Evolutionary conservation across 1,140 invertebrate genomes (phyloP).

Genomic region (Musca vetustissima): DNA sequence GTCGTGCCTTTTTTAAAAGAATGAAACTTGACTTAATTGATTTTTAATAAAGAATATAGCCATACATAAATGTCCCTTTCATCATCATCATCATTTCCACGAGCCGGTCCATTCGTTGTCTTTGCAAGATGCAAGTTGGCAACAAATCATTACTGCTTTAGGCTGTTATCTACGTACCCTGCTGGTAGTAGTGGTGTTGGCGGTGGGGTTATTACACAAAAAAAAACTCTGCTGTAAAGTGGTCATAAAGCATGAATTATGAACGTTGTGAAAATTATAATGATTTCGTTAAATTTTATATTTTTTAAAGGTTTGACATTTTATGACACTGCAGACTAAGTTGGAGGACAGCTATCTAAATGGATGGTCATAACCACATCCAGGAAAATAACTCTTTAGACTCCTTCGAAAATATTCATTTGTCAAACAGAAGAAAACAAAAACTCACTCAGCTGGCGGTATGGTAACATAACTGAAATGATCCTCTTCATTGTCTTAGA

Average conservation of each 20-base stretch:
- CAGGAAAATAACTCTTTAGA: too few relatives aligned
- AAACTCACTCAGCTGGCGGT: too few relatives aligned
- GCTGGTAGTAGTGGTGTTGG: neutral
- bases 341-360: neutral
- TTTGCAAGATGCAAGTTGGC: too few relatives aligned
- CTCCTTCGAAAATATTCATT: too few relatives aligned
- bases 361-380: too few relatives aligned
- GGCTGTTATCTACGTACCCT: neutral
- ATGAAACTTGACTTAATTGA: constrained; percentile 13
- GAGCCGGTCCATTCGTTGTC: too few relatives aligned
- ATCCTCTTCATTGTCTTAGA: too few relatives aligned
- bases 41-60: constrained; percentile 17
- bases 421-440: too few relatives aligned
- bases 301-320: constrained; percentile 26
- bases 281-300: constrained; percentile 32
- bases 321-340: constrained; percentile 18
- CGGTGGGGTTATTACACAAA: too few relatives aligned
- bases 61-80: neutral
- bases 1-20: neutral
- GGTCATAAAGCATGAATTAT: constrained; percentile 40
- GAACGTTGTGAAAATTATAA: constrained; percentile 42
- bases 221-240: neutral
- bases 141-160: too few relatives aligned
- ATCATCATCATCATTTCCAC: neutral
- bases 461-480: too few relatives aligned